Evolutionary conservation across 2,797 vertebrate genomes (phyloP), one percentile per base, ranked within the genome.

Genomic region (Fringilla coelebs): DNA sequence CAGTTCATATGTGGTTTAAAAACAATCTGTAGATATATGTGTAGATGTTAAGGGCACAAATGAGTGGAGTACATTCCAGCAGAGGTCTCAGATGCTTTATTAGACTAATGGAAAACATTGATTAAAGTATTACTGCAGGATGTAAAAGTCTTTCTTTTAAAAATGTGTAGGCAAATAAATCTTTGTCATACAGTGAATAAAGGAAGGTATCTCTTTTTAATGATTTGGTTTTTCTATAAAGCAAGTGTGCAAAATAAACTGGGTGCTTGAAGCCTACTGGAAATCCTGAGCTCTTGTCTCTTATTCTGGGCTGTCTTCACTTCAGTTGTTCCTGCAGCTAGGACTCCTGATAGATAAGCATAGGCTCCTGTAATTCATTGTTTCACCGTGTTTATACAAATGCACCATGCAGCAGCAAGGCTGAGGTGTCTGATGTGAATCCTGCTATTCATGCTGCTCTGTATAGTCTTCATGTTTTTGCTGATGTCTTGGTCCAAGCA

Each of bases 81-180:
- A 67, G 52, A 79, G 29, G 71, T 88, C 55, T 67, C 1, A 0
- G 25, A n/a, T 68, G 28, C 61, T 80, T 78, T 43, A 62, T 84
- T 65, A 68, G 36, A 21, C 62, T 90, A 92, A 93, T 93, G 86
- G 83, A 92, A 83, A 84, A 49, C 43, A 92, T 72, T 86, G 80
- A 90, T 81, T 86, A 19, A 90, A 68, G 20, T 75, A 78, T 86
- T 85, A 54, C 66, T 78, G 9, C 36, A 75, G 54, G 12, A 51
- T 88, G 36, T 72, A 51, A 58, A 75, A n/a, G 28, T 84, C 66
- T 90, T 81, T 43, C 62, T 84, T 81, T 49, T 91, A 81, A 57
- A 90, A 90, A 62, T n/a, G 22, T 51, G 31, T 20, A 41, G 41
- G 29, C 34, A 68, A 55, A 74, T 77, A 80, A 86, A 48, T 84